These are phyloP conservation scores for Porites divaricata DNA, from an alignment of 92 coral and sea anemone species.

Conservation along the genomic window DNA sequence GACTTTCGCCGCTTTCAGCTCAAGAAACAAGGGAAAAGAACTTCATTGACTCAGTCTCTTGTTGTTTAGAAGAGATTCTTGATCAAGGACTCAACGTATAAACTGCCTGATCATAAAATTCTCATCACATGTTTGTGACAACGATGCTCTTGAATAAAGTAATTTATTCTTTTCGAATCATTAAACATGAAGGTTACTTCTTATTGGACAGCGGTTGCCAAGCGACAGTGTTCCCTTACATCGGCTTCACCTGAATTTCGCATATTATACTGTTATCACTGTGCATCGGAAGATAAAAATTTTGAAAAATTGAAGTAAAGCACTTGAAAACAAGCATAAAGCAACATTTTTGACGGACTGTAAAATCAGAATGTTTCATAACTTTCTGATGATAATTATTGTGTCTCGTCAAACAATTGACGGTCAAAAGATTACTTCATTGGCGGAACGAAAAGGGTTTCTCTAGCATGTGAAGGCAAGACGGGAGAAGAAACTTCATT, in stretches of 20 bases:
- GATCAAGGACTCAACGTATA: not conserved
- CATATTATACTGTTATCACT: not conserved
- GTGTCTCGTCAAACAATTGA: too few relatives aligned
- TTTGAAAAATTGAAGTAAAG: not conserved
- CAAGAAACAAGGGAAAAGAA: conserved; percentile 2
- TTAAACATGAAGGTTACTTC: conserved; percentile 29
- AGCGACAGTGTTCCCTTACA: not conserved
- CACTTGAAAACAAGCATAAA: too few relatives aligned
- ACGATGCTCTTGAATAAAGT: not conserved
- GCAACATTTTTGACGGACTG: not conserved
- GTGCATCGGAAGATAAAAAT: too few relatives aligned
- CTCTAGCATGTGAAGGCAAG: too few relatives aligned
- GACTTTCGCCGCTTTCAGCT: conserved; percentile 3
- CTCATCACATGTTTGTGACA: not conserved
- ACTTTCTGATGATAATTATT: too few relatives aligned
- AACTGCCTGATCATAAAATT: not conserved
- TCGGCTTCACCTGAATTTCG: not conserved
- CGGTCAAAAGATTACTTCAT: too few relatives aligned
- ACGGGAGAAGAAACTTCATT: too few relatives aligned
- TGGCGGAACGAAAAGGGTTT: too few relatives aligned
- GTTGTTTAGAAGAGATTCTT: not conserved
- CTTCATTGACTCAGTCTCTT: conserved; percentile 9
- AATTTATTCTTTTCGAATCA: conserved; percentile 31
- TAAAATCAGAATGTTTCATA: too few relatives aligned
- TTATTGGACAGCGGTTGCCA: conserved; percentile 47